Evolutionary conservation across 1,140 invertebrate genomes (phyloP).

Genomic region (Phenacoccus solenopsis): DNA sequence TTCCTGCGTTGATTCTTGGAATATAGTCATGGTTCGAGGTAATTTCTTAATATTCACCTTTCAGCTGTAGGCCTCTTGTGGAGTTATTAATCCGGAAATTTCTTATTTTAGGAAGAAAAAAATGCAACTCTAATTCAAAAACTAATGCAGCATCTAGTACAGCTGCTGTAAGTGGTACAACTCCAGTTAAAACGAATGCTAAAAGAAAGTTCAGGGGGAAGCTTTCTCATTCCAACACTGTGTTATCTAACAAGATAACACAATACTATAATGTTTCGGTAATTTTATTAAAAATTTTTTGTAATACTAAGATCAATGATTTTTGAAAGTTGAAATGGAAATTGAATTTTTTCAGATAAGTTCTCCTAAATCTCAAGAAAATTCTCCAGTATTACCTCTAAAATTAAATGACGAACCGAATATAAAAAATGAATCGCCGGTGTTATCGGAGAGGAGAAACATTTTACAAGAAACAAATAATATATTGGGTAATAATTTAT

Average conservation of each 20-base stretch:
- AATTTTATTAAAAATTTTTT: not conserved
- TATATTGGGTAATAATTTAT: not conserved
- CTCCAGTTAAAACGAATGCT: not conserved
- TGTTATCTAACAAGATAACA: not conserved
- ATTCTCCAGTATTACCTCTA: not conserved
- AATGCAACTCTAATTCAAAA: not conserved
- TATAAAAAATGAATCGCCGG: not conserved
- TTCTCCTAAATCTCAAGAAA: not conserved
- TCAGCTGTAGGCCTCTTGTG: too few species aligned
- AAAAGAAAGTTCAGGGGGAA: not conserved
- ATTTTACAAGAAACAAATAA: not conserved
- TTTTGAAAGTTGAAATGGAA: not conserved
- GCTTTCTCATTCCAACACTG: not conserved
- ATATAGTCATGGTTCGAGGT: not conserved
- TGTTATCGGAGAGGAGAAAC: not conserved
- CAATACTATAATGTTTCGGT: not conserved
- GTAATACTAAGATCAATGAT: not conserved
- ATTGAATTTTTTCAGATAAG: not conserved
- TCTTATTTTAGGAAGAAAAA: not conserved
- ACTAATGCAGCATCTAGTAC: not conserved
- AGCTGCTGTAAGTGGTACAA: not conserved
- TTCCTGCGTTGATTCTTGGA: not conserved
- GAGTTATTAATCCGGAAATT: too few species aligned
- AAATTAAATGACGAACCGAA: not conserved
- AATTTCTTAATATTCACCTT: not conserved